Percentiles rank a stretch among this genome's conserved stretches.
These are phyloP conservation scores for Cotesia vestalis DNA, from an alignment of 1,140 invertebrate species.

Conservation along the genomic window DNA sequence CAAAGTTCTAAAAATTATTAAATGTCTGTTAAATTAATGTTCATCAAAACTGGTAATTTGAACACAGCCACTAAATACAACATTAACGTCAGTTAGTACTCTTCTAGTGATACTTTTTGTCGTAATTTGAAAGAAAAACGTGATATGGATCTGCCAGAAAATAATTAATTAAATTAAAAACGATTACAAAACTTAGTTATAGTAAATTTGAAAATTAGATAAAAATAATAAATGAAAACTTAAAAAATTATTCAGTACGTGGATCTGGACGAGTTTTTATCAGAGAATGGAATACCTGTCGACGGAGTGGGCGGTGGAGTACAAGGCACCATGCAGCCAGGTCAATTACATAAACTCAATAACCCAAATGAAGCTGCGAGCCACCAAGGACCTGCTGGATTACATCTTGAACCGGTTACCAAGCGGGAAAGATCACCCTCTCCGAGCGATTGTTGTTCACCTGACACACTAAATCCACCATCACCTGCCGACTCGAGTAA, in stretches of 20 bases:
- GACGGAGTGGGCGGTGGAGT: conserved; percentile 74
- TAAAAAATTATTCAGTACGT: conserved; percentile 77
- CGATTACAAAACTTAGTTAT: no score
- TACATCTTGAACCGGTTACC: conserved; percentile 62
- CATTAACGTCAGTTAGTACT: no score
- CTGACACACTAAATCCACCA: conserved; percentile 84
- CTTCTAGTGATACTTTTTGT: no score
- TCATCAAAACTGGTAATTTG: no score
- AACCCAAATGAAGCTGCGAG: conserved; percentile 51
- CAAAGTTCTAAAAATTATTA: no score
- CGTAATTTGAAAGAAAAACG: no score
- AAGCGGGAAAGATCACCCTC: conserved; percentile 84
- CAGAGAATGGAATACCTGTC: conserved; percentile 89
- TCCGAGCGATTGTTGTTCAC: conserved; percentile 85
- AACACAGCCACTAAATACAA: no score
- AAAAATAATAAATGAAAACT: no score
- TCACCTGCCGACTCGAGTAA: conserved; percentile 87
- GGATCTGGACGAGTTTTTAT: conserved; percentile 95
- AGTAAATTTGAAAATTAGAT: no score
- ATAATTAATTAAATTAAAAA: no score
- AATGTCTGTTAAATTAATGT: no score
- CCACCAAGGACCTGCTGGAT: conserved; percentile 60
- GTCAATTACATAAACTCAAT: conserved; percentile 57
- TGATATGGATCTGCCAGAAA: no score
- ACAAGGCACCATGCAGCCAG: conserved; percentile 58